These are phyloP conservation scores for Pangasianodon hypophthalmus DNA, from an alignment of 2,113 vertebrate genomes.

Conservation along the genomic window DNA sequence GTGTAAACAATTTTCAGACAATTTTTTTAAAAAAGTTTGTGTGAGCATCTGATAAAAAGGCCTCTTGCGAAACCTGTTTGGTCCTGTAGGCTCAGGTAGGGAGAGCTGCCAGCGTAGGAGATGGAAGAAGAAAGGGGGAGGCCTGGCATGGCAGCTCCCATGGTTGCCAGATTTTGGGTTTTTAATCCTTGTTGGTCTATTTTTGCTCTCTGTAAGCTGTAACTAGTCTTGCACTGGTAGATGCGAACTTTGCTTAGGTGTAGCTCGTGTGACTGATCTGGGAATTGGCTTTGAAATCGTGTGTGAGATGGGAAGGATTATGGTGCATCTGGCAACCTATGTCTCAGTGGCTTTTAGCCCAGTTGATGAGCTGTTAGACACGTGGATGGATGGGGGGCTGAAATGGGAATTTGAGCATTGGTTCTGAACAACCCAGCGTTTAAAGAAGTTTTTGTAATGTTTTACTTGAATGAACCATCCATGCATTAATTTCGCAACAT, in stretches of 20 bases:
- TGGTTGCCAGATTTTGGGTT: not conserved
- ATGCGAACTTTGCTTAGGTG: not conserved
- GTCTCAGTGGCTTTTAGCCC: slow-evolving; percentile 51
- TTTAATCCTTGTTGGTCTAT: not conserved
- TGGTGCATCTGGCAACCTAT: slow-evolving; percentile 30
- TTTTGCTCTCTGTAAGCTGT: not conserved
- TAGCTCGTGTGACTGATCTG: not conserved
- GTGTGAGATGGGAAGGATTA: not conserved
- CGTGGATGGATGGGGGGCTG: slow-evolving; percentile 60
- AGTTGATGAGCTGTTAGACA: slow-evolving; percentile 52
- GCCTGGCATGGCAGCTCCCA: not conserved
- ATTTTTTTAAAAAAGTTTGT: not conserved
- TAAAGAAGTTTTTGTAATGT: not conserved
- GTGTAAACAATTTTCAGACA: not conserved
- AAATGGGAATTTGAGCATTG: slow-evolving; percentile 60
- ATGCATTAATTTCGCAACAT: not conserved
- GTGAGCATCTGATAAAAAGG: slow-evolving; percentile 22
- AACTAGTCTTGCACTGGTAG: too few species aligned
- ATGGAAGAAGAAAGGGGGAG: slow-evolving; percentile 47
- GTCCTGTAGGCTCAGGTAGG: slow-evolving; percentile 36
- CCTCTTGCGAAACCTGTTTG: slow-evolving; percentile 38
- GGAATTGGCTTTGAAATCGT: not conserved
- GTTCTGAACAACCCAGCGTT: not conserved
- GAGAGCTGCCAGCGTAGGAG: slow-evolving; percentile 21
- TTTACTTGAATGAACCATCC: not conserved